These are phyloP conservation scores for Ptychochromis oligacanthus DNA, from an alignment of 2,113 vertebrate species.

Conservation along the genomic window DNA sequence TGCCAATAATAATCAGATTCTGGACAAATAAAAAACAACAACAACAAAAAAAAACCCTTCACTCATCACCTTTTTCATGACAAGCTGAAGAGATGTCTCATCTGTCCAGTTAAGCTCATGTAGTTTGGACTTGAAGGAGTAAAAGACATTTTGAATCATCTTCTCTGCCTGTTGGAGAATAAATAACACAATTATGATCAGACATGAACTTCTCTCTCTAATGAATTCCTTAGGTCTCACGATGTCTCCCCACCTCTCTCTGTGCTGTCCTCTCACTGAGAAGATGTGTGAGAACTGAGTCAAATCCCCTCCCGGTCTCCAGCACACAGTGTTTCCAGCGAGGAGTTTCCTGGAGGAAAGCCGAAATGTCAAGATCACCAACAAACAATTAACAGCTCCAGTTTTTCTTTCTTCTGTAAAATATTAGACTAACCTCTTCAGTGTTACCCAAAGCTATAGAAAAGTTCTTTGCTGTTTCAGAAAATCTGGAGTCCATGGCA, in stretches of 20 bases:
- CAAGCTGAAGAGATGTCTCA: slow-evolving; percentile 24
- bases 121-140: slow-evolving; percentile 72
- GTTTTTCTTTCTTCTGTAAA: neutral
- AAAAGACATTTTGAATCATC: slow-evolving; percentile 70
- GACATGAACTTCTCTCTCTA: neutral
- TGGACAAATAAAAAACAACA: neutral
- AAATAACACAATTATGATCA: neutral
- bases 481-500: slow-evolving; percentile 78
- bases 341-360: slow-evolving; percentile 63
- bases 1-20: accelerated
- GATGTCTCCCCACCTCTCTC: slow-evolving; percentile 59
- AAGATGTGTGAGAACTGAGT: slow-evolving; percentile 61
- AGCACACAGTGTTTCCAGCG: slow-evolving; percentile 78
- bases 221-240: neutral
- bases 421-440: slow-evolving; percentile 50
- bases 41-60: neutral
- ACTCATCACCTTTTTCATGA: slow-evolving; percentile 73
- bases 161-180: slow-evolving; percentile 70
- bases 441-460: slow-evolving; percentile 52
- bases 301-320: slow-evolving; percentile 76
- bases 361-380: neutral
- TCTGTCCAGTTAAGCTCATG: slow-evolving; percentile 68
- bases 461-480: slow-evolving; percentile 63
- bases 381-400: neutral
- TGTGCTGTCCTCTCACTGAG: slow-evolving; percentile 57